Percentiles rank a stretch among this genome's conserved stretches.
Conservation (phyloP, 1,140 invertebrate species). For the Acromyrmex charruanus region DNA sequence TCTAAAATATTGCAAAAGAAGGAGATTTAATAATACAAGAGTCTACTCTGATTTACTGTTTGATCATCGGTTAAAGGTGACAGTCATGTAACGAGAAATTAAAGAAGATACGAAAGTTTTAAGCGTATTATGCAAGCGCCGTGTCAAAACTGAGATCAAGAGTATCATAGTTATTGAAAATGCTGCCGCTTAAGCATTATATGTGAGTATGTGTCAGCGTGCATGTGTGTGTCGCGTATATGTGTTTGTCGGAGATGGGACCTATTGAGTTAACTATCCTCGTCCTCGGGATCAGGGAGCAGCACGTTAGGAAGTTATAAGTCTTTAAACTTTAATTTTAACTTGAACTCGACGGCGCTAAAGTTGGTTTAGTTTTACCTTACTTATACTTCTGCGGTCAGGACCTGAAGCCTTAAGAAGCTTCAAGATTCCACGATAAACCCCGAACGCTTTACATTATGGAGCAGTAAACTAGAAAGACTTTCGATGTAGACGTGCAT, state of each 20-base stretch:
- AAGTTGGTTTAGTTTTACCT: conserved; percentile 75
- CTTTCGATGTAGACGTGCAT: conserved; percentile 34
- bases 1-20: not conserved
- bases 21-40: not conserved
- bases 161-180: conserved; percentile 57
- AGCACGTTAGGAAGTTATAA: conserved; percentile 79
- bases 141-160: conserved; percentile 31
- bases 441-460: conserved; percentile 71
- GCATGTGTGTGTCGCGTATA: not conserved
- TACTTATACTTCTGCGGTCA: conserved; percentile 77
- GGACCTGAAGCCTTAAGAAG: conserved; percentile 72
- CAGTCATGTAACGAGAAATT: conserved; percentile 20
- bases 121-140: conserved; percentile 36
- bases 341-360: conserved; percentile 71
- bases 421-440: conserved; percentile 76
- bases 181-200: conserved; percentile 42
- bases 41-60: not conserved
- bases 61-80: conserved; percentile 3
- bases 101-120: conserved; percentile 55
- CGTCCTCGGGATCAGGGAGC: conserved; percentile 69
- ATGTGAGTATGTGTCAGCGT: not conserved
- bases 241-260: conserved; percentile 49
- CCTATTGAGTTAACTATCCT: conserved; percentile 72
- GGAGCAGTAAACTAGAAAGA: conserved; percentile 13
- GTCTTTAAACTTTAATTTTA: conserved; percentile 82